Percentiles rank a stretch among this genome's conserved stretches.
These are phyloP conservation scores for Onychomys leucogaster DNA, from an alignment of 2,797 vertebrate species.

Conservation along the genomic window DNA sequence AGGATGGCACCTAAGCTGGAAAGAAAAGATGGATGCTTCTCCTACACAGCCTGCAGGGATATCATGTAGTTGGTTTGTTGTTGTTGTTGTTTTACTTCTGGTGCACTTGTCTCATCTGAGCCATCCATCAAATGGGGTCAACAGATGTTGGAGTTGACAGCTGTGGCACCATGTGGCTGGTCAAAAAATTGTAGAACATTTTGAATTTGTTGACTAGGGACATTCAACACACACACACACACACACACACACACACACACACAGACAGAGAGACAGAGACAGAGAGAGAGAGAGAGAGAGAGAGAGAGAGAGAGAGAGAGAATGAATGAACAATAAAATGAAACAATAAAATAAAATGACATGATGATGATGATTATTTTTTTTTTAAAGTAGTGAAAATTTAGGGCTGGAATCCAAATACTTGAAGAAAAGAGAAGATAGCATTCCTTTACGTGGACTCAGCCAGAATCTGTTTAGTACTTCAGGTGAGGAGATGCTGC, in stretches of 20 bases:
- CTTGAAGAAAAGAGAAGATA: slow-evolving; percentile 93
- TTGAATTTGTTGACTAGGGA: neutral
- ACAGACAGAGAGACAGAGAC: too few relatives aligned
- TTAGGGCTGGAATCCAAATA: slow-evolving; percentile 94
- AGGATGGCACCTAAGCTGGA: neutral
- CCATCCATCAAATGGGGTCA: neutral
- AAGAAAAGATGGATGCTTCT: neutral
- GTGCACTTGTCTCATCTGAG: neutral
- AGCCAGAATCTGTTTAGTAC: slow-evolving; percentile 88
- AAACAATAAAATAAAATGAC: too few relatives aligned
- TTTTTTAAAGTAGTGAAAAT: slow-evolving; percentile 87
- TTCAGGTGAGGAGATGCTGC: slow-evolving; percentile 85
- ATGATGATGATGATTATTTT: too few relatives aligned
- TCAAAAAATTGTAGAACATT: neutral
- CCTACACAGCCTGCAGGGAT: neutral
- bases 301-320: too few relatives aligned
- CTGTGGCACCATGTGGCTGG: neutral
- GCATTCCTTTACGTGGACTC: slow-evolving; percentile 92
- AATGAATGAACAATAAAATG: slow-evolving; percentile 28
- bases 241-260: too few relatives aligned
- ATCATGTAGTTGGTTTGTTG: neutral
- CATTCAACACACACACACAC: neutral
- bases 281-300: too few relatives aligned
- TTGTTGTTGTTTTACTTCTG: too few relatives aligned
- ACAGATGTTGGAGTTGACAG: neutral